Percentiles rank a stretch among this genome's conserved stretches.
These are phyloP conservation scores for Dicrurus megarhynchus DNA, from an alignment of 2,113 vertebrate species.

Conservation along the genomic window DNA sequence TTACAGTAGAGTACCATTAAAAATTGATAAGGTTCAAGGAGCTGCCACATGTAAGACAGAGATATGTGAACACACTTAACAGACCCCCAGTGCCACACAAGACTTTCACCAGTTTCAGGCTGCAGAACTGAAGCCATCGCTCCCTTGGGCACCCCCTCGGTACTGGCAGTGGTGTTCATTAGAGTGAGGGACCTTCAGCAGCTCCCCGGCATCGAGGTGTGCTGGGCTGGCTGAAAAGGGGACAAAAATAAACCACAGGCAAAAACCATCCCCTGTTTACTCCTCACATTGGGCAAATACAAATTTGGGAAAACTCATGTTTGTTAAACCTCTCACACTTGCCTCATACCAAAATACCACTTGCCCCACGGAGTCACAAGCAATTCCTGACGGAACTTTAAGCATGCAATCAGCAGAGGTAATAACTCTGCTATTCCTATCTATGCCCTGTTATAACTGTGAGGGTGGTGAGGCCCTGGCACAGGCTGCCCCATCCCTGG, in stretches of 20 bases:
- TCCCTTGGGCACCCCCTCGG: not conserved
- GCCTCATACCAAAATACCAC: accelerated
- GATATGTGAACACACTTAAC: not conserved
- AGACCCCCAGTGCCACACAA: not conserved
- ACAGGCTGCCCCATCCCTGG: not conserved
- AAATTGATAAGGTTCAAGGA: conserved; percentile 18
- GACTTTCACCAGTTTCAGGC: not conserved
- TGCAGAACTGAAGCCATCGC: not conserved
- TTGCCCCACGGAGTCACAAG: accelerated
- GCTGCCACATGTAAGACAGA: not conserved
- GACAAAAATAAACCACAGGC: not conserved
- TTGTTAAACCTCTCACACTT: not conserved
- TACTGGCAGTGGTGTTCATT: accelerated
- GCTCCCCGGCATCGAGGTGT: not conserved
- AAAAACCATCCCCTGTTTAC: not conserved
- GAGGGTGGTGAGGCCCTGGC: not conserved
- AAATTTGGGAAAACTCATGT: not conserved
- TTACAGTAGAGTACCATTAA: not conserved
- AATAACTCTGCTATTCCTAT: accelerated
- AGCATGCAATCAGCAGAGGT: accelerated
- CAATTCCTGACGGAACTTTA: not conserved
- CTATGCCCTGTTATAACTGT: accelerated
- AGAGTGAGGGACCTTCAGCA: not conserved
- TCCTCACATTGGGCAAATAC: not conserved
- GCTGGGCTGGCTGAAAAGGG: not conserved